Evolutionary conservation across 2,113 vertebrate genomes (phyloP).

Genomic region (Agapornis roseicollis): DNA sequence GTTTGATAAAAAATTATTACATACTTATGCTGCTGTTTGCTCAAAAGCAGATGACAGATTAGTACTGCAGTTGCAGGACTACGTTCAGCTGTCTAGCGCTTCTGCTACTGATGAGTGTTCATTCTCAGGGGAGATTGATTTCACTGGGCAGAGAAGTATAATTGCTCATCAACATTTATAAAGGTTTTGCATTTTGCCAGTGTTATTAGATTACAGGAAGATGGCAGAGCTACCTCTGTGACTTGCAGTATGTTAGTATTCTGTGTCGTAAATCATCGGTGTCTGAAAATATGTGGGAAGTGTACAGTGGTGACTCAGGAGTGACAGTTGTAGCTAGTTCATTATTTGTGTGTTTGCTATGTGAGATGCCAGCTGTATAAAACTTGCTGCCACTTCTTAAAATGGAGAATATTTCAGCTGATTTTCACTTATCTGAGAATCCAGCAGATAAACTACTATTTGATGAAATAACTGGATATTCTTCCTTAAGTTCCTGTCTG

Average conservation of each 20-base stretch:
- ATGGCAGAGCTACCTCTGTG: not conserved
- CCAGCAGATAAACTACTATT: slow-evolving; percentile 30
- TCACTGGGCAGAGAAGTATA: not conserved
- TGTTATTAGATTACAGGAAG: slow-evolving; percentile 24
- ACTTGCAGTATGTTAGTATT: not conserved
- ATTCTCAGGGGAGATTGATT: slow-evolving; percentile 3
- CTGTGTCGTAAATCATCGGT: rapidly evolving
- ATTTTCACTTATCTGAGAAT: slow-evolving; percentile 56
- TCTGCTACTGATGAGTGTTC: not conserved
- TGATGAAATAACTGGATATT: slow-evolving; percentile 59
- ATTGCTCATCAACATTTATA: slow-evolving; percentile 3
- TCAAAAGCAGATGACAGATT: not conserved
- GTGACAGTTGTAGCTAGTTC: slow-evolving; percentile 30
- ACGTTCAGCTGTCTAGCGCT: not conserved
- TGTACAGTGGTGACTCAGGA: slow-evolving; percentile 35
- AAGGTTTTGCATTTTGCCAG: slow-evolving; percentile 23
- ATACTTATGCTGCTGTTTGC: not conserved
- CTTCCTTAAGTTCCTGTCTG: slow-evolving; percentile 46
- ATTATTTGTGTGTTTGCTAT: slow-evolving; percentile 43
- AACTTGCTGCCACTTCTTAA: slow-evolving; percentile 30
- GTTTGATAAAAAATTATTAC: not conserved
- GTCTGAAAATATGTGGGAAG: slow-evolving; percentile 32
- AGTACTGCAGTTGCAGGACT: not conserved
- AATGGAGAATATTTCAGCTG: slow-evolving; percentile 31
- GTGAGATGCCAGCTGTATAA: slow-evolving; percentile 33